Base-by-base conservation (phyloP, 1,140 invertebrate genomes). In the Samia ricini region DNA sequence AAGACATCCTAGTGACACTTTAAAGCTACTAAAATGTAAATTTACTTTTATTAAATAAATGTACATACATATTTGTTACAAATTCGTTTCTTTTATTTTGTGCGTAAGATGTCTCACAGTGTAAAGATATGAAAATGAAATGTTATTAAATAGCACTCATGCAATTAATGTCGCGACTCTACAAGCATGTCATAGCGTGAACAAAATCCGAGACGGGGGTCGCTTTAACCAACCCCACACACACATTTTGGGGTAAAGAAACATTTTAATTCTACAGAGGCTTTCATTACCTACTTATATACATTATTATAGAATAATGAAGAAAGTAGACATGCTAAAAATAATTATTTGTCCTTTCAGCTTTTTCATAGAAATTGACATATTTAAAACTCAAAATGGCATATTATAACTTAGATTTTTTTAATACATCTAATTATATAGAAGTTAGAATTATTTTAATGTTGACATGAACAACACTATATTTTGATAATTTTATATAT, bases 171-270 rank as follows among this genome's bases (percentile, higher is more conserved):
- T 55, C 52, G 24, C 23, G 24, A 55, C 24, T 24, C 22, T 12
- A 24, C 20, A 50, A 61, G 50, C 61, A 59, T 61, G 61, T 64
- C 36, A 64, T 61, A 59, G 59, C 49, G 61, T 50, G 52, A 61
- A 61, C 48, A 56, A 56, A 60, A 33, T 54, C 56, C n/a, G 12
- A 8, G 18, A 20, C 19, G 36, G 18, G 26, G 6, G 23, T 15
- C 54, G 19, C 56, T 55, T n/a, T n/a, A n/a, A 24, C n/a, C 48
- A 23, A n/a, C 56, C n/a, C 48, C 42, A 61, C 52, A 51, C 56
- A 51, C 33, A 2, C 4, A 56, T 15, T 50, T 3, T 8, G 26
- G 33, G 33, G 33, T 15, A 42, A 42, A 42, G 4, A 15, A 15
- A 42, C 33, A 42, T 42, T 42, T 42, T 42, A 42, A 42, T 42